These are phyloP conservation scores for Platygyra sinensis DNA, from an alignment of 64 coral and sea anemone genomes.

Conservation along the genomic window DNA sequence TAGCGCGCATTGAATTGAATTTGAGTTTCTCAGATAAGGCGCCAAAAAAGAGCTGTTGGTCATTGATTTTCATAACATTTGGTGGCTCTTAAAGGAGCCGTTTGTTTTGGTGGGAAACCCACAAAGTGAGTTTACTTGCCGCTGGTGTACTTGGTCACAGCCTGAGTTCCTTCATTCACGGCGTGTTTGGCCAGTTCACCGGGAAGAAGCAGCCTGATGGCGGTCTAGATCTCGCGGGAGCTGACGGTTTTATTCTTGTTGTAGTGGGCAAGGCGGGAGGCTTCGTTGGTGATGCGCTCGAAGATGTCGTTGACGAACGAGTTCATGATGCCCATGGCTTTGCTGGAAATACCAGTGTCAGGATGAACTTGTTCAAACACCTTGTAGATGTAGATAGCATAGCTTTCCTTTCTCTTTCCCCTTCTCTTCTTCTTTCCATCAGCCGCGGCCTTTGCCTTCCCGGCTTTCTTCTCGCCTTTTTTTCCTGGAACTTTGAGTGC, in stretches of 20 bases:
- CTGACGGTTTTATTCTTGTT: conserved; percentile 59
- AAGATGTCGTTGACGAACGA: conserved; percentile 80
- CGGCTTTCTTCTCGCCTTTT: conserved; percentile 49
- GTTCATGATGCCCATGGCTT: conserved; percentile 77
- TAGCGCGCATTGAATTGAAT: too few species aligned
- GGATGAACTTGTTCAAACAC: conserved; percentile 56
- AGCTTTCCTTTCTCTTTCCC: conserved; percentile 55
- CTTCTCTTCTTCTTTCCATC: conserved; percentile 35
- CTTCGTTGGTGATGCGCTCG: conserved; percentile 69
- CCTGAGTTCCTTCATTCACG: conserved; percentile 41
- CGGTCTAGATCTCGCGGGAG: conserved; percentile 50
- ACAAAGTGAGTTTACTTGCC: conserved; percentile 51
- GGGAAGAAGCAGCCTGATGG: conserved; percentile 52
- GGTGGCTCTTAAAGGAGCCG: conserved; percentile 2
- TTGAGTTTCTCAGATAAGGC: too few species aligned
- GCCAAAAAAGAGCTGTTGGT: not conserved
- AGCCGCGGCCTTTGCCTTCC: conserved; percentile 19
- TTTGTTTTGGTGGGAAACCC: conserved; percentile 20
- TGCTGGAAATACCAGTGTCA: too few species aligned
- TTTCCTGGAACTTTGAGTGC: conserved; percentile 39
- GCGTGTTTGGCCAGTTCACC: conserved; percentile 49
- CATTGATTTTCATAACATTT: not conserved
- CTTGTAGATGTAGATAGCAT: conserved; percentile 67
- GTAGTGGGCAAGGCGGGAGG: conserved; percentile 59
- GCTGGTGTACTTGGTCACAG: conserved; percentile 46